Evolutionary conservation across 1,140 invertebrate genomes (phyloP).

Genomic region (Metopolophium dirhodum): DNA sequence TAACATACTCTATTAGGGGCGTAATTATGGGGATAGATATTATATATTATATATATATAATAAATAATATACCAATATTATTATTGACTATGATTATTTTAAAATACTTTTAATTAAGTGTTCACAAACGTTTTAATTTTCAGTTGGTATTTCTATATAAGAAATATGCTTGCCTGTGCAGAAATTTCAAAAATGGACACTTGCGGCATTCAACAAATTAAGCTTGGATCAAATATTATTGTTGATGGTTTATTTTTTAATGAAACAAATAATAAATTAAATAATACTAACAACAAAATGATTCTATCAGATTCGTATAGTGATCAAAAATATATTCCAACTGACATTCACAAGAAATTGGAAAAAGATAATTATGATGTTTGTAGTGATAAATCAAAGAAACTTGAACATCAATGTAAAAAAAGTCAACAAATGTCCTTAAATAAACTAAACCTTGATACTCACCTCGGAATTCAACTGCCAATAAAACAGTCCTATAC

Average conservation of each 20-base stretch:
- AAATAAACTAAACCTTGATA: not conserved
- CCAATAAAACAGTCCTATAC: constrained; percentile 46
- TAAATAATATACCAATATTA: not conserved
- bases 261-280: constrained; percentile 14
- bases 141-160: not conserved
- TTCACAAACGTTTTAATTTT: not conserved
- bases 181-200: constrained; percentile 29
- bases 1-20: not conserved
- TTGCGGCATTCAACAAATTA: not conserved
- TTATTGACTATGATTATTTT: not conserved
- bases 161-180: constrained; percentile 18
- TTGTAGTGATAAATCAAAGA: not conserved
- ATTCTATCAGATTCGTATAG: not conserved
- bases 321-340: not conserved
- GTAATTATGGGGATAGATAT: too few species aligned
- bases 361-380: not conserved
- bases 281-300: not conserved
- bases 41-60: too few species aligned
- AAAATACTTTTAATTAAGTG: not conserved
- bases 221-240: not conserved
- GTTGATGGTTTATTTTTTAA: not conserved
- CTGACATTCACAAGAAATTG: not conserved
- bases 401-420: not conserved
- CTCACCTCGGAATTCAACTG: not conserved
- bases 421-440: constrained; percentile 6